A percentile compares a stretch with the other conserved stretches of the same genome.
Conservation (phyloP, 2,888 invertebrate genomes). For the Empis livida region DNA sequence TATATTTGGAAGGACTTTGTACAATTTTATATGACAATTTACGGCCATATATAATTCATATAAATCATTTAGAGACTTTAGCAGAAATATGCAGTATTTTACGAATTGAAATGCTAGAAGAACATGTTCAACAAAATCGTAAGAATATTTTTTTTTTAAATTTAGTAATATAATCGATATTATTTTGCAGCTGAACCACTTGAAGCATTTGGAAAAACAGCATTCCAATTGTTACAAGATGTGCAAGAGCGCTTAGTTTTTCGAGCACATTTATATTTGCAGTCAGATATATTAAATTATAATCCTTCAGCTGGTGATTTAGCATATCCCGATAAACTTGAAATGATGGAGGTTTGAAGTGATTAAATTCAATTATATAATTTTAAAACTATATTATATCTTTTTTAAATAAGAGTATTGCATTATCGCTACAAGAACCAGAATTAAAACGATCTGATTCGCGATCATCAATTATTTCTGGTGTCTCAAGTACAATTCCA, state of each 20-base stretch:
- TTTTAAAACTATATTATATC: neutral
- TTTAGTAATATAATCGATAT: no score
- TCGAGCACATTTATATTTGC: conserved; percentile 85
- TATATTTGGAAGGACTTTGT: conserved; percentile 74
- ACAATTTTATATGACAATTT: conserved; percentile 82
- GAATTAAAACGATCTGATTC: conserved; percentile 49
- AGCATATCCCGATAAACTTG: conserved; percentile 93
- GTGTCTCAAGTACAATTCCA: conserved; percentile 52
- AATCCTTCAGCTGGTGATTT: conserved; percentile 89
- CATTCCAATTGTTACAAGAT: conserved; percentile 78
- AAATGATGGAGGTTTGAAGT: conserved; percentile 80
- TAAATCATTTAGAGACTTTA: conserved; percentile 93
- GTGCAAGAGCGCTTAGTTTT: conserved; percentile 94
- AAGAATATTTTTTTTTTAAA: conserved; percentile 26
- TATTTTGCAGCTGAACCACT: conserved; percentile 47
- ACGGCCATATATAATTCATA: conserved; percentile 87
- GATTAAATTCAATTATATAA: neutral
- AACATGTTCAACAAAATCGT: conserved; percentile 76
- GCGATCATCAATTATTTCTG: conserved; percentile 52
- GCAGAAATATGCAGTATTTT: conserved; percentile 93
- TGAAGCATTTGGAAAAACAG: conserved; percentile 61
- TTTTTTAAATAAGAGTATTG: conserved; percentile 44
- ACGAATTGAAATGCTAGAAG: conserved; percentile 81
- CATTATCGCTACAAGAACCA: conserved; percentile 48
- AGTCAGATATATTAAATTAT: conserved; percentile 78